Conservation (phyloP, 2,113 vertebrate species). For the Oncorhynchus tshawytscha region DNA sequence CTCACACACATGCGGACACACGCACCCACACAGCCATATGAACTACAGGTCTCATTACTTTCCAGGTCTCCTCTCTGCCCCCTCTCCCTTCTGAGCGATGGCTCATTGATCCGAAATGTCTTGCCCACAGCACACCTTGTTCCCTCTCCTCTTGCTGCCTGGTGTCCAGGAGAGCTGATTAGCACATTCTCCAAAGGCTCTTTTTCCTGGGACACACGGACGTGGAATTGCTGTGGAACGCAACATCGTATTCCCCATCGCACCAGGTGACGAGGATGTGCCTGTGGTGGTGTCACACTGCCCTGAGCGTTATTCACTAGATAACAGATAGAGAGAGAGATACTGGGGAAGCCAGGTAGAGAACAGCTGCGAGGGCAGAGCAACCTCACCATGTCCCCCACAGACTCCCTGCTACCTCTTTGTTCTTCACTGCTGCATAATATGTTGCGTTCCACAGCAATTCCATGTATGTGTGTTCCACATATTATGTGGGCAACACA, state of each 20-base stretch:
- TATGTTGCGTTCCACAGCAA: no score
- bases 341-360: neutral
- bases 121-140: neutral
- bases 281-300: neutral
- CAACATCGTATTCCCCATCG: neutral
- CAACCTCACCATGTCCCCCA: neutral
- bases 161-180: neutral
- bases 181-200: slow-evolving; percentile 1
- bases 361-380: neutral
- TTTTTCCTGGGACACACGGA: neutral
- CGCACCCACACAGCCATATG: neutral
- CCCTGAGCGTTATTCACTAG: neutral
- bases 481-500: neutral
- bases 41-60: neutral
- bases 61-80: neutral
- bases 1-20: neutral
- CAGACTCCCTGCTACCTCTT: neutral
- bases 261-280: neutral
- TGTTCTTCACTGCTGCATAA: neutral
- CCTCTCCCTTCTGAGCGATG: neutral
- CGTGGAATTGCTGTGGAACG: neutral
- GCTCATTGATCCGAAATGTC: neutral
- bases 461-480: no score
- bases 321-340: neutral
- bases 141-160: neutral